Base-by-base conservation (phyloP, 2,797 vertebrate genomes). In the Lithobates pipiens region DNA sequence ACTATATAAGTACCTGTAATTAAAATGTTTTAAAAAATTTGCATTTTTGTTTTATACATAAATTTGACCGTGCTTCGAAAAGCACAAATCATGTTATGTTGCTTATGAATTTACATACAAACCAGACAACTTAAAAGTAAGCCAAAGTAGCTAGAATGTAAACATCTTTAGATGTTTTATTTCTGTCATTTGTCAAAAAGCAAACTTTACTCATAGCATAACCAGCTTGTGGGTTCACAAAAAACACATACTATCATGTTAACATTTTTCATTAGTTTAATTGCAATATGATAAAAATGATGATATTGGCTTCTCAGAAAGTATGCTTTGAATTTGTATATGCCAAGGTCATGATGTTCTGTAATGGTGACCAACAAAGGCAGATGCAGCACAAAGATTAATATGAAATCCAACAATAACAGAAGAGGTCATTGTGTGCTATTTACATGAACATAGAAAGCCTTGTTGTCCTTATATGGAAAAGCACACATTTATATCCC, bases 351-450 rank as follows among this genome's bases (percentile, higher is more conserved):
- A 72, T 67, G 25, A 15, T 57, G 82, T 71, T 84, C 75, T 78
- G 36, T 39, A 42, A 68, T 68, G 39, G 21, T 77, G 46, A 54
- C 75, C 68, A 74, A 70, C 54, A 77, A 70, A 54, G 67, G 65
- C 75, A 77, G 82, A 71, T 84, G 34, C 25, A 42, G 82, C 71
- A 71, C 67, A 57, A n/a, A 71, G 82, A 84, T 84, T 70, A 77
- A 61, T 77, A 63, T 39, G 54, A 68, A 84, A 44, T 74, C 80
- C 34, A 74, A 63, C 73, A 82, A 74, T 82, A 82, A 82, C 44
- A 18, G 50, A 74, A 83, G 29, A 83, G 73, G 81, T 83, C 81
- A 50, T 42, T 83, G 25, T 67, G 81, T 67, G 32, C 72, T 76
- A 61, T 68, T 63, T 68, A n/a, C 72, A 83, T 16, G 34, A 27